Percentiles rank a stretch among this genome's conserved stretches.
These are phyloP conservation scores for Pemphredon lugubris DNA, from an alignment of 2,888 invertebrate species.

Conservation along the genomic window DNA sequence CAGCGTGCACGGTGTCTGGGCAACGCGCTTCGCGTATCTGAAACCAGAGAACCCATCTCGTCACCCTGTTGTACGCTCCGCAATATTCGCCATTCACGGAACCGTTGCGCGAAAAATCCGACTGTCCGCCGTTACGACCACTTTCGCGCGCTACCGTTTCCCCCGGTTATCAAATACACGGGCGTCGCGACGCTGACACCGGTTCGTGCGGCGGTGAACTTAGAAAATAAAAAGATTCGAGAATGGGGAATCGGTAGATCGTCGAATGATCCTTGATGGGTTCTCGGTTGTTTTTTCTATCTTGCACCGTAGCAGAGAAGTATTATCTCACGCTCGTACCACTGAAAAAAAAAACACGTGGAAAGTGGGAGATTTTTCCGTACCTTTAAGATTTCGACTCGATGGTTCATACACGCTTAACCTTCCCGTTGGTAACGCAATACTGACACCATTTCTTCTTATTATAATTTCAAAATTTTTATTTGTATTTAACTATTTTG, in stretches of 20 bases:
- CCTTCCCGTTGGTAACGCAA: no score
- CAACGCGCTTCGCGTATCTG: slow-evolving; percentile 66
- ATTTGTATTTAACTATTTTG: no score
- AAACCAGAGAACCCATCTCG: slow-evolving; percentile 68
- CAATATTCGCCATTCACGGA: slow-evolving; percentile 60
- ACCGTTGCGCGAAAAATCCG: slow-evolving; percentile 59
- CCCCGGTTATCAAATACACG: slow-evolving; percentile 22
- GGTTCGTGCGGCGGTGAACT: not conserved
- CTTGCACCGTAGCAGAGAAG: no score
- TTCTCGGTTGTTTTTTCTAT: not conserved
- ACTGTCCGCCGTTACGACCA: slow-evolving; percentile 24
- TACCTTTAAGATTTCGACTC: no score
- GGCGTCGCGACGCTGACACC: slow-evolving; percentile 6
- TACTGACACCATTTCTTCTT: no score
- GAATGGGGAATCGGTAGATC: no score
- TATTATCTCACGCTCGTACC: no score
- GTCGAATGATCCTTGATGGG: no score
- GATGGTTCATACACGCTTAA: no score
- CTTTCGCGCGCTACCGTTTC: slow-evolving; percentile 13
- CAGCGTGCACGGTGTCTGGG: slow-evolving; percentile 68
- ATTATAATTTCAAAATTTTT: no score
- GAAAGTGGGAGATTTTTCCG: no score
- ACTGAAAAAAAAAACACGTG: no score
- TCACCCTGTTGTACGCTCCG: slow-evolving; percentile 51
- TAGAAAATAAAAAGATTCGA: not conserved